Evolutionary conservation across 2,113 vertebrate genomes (phyloP).

Genomic region (Dryoscopus gambensis): DNA sequence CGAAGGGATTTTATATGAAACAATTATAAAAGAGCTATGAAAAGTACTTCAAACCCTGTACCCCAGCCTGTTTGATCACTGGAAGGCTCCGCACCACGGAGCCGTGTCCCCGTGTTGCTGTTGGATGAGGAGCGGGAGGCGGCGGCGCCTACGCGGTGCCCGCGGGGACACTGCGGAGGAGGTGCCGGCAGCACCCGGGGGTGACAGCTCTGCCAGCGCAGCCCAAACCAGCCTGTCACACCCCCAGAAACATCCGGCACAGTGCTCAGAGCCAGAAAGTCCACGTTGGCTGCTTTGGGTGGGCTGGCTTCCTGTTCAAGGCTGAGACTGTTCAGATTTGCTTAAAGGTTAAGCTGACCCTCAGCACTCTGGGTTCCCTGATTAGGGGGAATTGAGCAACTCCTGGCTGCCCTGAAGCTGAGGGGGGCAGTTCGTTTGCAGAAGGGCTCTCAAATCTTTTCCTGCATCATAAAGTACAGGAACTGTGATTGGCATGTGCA

Average conservation of each 20-base stretch:
- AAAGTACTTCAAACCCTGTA: neutral
- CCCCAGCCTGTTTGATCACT: neutral
- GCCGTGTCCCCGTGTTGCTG: neutral
- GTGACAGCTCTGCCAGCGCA: neutral
- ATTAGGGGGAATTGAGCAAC: neutral
- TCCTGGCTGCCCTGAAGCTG: neutral
- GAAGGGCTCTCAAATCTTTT: neutral
- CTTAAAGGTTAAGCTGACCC: neutral
- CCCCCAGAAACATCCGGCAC: neutral
- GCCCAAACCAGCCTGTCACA: neutral
- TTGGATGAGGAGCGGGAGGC: neutral
- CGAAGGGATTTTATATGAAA: neutral
- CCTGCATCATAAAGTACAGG: fast-evolving
- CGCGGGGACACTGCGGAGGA: neutral
- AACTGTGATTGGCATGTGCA: neutral
- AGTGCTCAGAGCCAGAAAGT: neutral
- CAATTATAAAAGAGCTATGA: neutral
- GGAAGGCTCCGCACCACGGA: neutral
- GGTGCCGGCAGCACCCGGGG: neutral
- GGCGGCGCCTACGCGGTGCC: neutral
- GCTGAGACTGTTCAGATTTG: neutral
- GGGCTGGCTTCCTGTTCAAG: neutral
- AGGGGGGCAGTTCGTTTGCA: neutral
- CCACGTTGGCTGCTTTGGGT: neutral
- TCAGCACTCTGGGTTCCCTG: neutral